Evolutionary conservation across 2,888 invertebrate genomes (phyloP), one percentile per base, ranked within the genome.

Genomic region (Dynastes tityus): DNA sequence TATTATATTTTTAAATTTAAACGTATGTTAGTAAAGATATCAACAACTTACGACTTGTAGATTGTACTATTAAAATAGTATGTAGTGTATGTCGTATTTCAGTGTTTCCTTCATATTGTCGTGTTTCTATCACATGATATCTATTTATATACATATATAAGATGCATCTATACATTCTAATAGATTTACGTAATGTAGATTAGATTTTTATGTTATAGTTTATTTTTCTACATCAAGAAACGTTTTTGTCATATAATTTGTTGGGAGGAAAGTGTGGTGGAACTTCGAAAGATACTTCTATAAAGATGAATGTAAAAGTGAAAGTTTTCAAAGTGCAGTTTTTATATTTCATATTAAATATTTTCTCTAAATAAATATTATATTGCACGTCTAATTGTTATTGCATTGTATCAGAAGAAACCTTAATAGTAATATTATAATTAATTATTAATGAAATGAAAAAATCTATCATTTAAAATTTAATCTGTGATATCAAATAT

Each of bases 401-500:
- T 68, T 68, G 51, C 9, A 76, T 76, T 76, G 22, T 22, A 58
- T 76, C 55, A 58, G 55, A 53, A 27, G 45, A 13, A 37, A 71
- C n/a, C 45, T 22, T 74, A 45, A 45, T 45, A 45, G 45, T 45
- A 45, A 45, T 58, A 16, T 58, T 58, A 58, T 58, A n/a, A 74
- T 74, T 61, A 61, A 61, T 58, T 58, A 74, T 74, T 61, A 61
- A 61, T 74, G 13, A 51, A 68, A 68, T 27, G 51, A 53, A 74
- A 37, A 74, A 74, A 61, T 74, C 22, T 74, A 74, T 77, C 58
- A 68, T 77, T 77, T 77, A 76, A 78, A 79, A 76, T 79, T 79
- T 79, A 75, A 79, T 76, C 79, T 79, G 79, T 79, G 79, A 79
- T 79, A 79, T 79, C 79, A 79, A 76, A 70, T 76, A 65, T 70